Evolutionary conservation across 2,113 vertebrate species (phyloP).

Genomic region (Tragelaphus strepsiceros): DNA sequence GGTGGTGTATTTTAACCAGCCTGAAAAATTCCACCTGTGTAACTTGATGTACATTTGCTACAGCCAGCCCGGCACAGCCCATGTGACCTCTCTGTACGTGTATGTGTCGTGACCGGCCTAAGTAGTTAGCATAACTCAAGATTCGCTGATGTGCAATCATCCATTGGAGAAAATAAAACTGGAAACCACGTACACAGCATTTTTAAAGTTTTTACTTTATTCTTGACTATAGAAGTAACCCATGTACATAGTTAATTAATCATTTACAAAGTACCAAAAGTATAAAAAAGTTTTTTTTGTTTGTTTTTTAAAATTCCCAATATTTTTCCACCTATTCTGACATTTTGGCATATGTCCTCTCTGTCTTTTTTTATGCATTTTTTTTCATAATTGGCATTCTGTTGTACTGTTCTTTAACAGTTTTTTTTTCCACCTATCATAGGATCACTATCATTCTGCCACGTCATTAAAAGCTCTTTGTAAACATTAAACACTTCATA

Average conservation of each 20-base stretch:
- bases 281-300: not conserved
- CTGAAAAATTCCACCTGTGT: constrained; percentile 68
- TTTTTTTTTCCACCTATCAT: not conserved
- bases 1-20: constrained; percentile 70
- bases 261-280: constrained; percentile 3
- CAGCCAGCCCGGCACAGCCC: constrained; percentile 73
- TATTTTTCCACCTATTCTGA: not conserved
- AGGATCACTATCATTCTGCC: not conserved
- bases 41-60: constrained; percentile 71
- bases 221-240: not conserved
- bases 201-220: constrained; percentile 40
- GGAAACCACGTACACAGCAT: constrained; percentile 32
- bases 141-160: constrained; percentile 61
- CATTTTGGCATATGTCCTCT: not conserved
- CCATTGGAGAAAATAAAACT: constrained; percentile 73
- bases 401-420: constrained; percentile 11
- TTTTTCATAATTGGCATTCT: not conserved
- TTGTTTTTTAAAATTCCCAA: not conserved
- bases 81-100: constrained; percentile 74
- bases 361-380: not conserved
- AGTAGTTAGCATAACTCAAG: constrained; percentile 74
- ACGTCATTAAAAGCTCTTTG: constrained; percentile 10
- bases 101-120: constrained; percentile 74
- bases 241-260: constrained; percentile 10
- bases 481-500: constrained; percentile 52